Evolutionary conservation across 2,888 invertebrate genomes (phyloP), one percentile per base, ranked within the genome.

Genomic region (Drosophila mimetica): DNA sequence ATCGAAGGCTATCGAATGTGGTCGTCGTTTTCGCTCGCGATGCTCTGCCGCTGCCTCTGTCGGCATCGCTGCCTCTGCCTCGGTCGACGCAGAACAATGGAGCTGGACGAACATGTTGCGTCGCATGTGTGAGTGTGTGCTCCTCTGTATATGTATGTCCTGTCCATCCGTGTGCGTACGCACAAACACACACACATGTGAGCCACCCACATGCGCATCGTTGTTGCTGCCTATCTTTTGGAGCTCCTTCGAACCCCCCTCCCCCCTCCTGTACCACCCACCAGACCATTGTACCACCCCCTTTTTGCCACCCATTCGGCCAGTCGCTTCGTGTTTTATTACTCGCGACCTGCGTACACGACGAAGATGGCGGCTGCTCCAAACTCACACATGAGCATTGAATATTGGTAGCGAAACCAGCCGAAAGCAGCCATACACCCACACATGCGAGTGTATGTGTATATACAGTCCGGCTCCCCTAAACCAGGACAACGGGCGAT

Each of bases 1-100:
- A 86, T 86, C 86, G 86, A 86, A 86, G 86, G 89, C 89, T 89
- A 86, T 86, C 86, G 86, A 86, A 89, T 89, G 88, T 86, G 85
- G 81, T 74, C 82, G 87, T 82, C 82, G 75, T 74, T 54, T 67
- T 63, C 53, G 52, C 52, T 65, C 52, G 42, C 79, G 71, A 61
- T 75, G 65, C 66, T 70, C 66, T 58, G 67, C 50, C 48, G 39
- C 55, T 53, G 48, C 47, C 61, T 18, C 47, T 66, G 32, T n/a
- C 22, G 41, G 50, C n/a, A 36, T 28, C 36, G 9, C 59, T 8
- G 66, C 11, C 44, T 11, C 25, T 48, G 47, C 25, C 74, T 59
- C 51, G 47, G 66, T 20, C 50, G 55, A 42, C 34, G 65, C 37
- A 54, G 78, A 78, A 86, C 85, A 84, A 86, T 86, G 71, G 77